phyloP scores from a whole-genome alignment of 2,888 invertebrate genomes.

The Watsonalla cultraria region DNA sequence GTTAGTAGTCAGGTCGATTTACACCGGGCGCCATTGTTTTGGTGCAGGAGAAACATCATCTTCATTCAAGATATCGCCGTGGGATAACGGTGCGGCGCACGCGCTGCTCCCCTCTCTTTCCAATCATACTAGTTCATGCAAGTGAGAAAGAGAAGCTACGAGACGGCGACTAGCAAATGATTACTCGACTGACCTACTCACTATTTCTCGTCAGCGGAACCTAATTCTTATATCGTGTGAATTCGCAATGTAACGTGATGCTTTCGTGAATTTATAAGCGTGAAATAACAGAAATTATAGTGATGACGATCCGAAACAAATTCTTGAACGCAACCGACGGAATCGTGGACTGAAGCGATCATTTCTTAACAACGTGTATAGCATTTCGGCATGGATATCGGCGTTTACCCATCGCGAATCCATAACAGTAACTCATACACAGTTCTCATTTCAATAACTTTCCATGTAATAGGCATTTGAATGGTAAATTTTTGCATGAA shows the following conservation, averaged over 20 bases:
- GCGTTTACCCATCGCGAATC: too few relatives aligned
- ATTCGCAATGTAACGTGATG: conserved; percentile 59
- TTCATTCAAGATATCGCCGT: conserved; percentile 77
- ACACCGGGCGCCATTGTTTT: conserved; percentile 67
- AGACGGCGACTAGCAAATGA: conserved; percentile 64
- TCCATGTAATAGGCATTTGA: too few relatives aligned
- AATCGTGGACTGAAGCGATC: not conserved
- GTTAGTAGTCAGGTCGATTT: conserved; percentile 35
- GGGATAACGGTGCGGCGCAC: conserved; percentile 75
- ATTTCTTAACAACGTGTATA: not conserved
- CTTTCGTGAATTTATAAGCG: conserved; percentile 39
- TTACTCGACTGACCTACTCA: conserved; percentile 80
- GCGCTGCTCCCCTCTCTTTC: conserved; percentile 40
- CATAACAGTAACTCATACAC: too few relatives aligned
- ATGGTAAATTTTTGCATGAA: too few relatives aligned
- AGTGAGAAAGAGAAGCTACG: conserved; percentile 38
- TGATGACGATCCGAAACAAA: conserved; percentile 21
- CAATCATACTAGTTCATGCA: conserved; percentile 6
- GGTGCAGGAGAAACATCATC: conserved; percentile 76
- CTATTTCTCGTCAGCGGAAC: conserved; percentile 79
- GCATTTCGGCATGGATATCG: not conserved
- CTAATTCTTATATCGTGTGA: conserved; percentile 74
- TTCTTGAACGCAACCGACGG: conserved; percentile 8
- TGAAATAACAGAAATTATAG: conserved; percentile 59
- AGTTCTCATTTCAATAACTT: too few relatives aligned